Evolutionary conservation across 1,140 invertebrate genomes (phyloP).

Genomic region (Phymastichus coffea): DNA sequence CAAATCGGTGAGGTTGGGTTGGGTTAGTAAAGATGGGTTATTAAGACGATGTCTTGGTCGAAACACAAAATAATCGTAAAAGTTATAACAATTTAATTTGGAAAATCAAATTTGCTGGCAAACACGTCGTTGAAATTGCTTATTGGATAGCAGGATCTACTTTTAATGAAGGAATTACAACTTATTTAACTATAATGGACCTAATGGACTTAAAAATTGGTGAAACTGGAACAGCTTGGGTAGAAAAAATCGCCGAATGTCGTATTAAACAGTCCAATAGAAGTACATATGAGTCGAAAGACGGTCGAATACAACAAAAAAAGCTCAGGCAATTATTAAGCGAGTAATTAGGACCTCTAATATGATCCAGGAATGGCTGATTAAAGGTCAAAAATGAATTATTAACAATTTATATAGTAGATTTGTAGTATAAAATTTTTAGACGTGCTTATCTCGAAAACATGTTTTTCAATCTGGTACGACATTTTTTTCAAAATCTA

Average conservation of each 20-base stretch:
- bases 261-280: neutral
- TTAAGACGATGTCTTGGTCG: conserved; percentile 18
- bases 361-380: neutral
- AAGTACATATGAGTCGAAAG: neutral
- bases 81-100: conserved; percentile 23
- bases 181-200: conserved; percentile 17
- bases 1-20: too few species aligned
- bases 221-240: neutral
- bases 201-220: conserved; percentile 15
- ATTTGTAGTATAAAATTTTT: neutral
- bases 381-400: neutral
- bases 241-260: neutral
- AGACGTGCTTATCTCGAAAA: neutral
- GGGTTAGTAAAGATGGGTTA: conserved; percentile 19
- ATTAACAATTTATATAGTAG: neutral
- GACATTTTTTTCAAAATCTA: too few species aligned
- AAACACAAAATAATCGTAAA: conserved; percentile 23
- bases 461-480: neutral
- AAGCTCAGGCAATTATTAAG: neutral
- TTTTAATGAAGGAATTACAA: conserved; percentile 15
- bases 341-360: neutral
- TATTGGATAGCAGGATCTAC: neutral
- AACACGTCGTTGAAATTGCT: conserved; percentile 14
- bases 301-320: neutral
- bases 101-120: conserved; percentile 4